These are phyloP conservation scores for Gallinago nigripennis DNA, from an alignment of 2,797 vertebrate species.

Conservation along the genomic window DNA sequence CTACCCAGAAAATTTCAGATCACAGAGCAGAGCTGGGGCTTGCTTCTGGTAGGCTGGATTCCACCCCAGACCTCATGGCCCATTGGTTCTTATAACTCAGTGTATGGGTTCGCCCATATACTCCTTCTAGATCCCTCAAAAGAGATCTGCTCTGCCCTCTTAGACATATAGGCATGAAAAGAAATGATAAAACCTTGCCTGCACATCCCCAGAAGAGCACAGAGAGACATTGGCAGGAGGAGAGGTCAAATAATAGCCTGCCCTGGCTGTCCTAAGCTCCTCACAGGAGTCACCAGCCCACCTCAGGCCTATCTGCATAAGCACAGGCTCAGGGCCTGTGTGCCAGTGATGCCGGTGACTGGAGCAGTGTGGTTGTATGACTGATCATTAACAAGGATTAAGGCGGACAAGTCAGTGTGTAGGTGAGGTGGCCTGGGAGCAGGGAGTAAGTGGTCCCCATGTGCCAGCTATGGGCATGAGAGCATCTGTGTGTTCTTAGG, in stretches of 20 bases:
- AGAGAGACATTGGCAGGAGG: background rate
- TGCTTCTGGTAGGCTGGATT: background rate
- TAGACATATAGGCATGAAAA: background rate
- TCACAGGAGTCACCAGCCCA: background rate
- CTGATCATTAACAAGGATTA: background rate
- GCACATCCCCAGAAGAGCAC: background rate
- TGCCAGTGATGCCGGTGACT: accelerated
- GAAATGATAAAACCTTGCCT: background rate
- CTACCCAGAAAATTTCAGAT: background rate
- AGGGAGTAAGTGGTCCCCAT: background rate
- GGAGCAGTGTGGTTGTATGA: accelerated
- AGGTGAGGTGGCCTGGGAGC: background rate
- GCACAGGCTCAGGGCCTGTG: background rate
- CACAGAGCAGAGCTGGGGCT: background rate
- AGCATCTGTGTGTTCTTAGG: accelerated
- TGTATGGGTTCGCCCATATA: background rate
- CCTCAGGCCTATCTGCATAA: background rate
- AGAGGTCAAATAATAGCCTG: background rate
- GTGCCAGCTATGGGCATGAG: background rate
- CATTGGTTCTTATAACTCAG: background rate
- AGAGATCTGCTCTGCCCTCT: background rate
- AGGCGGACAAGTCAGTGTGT: background rate
- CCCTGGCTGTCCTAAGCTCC: background rate
- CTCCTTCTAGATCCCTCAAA: background rate
- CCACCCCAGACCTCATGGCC: background rate